Evolutionary conservation across 2,888 invertebrate species (phyloP), one percentile per base, ranked within the genome.

Genomic region (Schrankia costaestrigalis): DNA sequence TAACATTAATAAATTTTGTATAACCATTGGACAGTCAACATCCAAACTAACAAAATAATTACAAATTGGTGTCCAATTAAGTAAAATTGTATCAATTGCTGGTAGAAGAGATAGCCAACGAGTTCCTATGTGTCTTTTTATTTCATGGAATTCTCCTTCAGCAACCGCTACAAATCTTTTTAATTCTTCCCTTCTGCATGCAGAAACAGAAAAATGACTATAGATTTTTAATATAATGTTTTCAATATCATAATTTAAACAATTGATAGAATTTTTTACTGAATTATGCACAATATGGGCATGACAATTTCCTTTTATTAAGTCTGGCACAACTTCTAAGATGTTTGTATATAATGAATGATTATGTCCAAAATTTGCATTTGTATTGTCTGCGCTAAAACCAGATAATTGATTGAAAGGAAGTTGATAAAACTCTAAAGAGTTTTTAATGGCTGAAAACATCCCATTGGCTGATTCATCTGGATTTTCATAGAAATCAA

Each of bases 301-400:
- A 47, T 55, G 56, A 49, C 55, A 57, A 37, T 56, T 56, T 1
- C 56, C 57, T 32, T 31, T 59, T 52, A 19, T 48, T 5, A 44
- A 30, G 33, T 48, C 19, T 9, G 58, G 51, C 8, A 52, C 48
- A 7, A 43, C 28, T 11, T 45, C 9, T 49, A 22, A 21, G 9
- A 59, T 56, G 35, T 57, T 58, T 29, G 39, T 57, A 11, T 21
- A 60, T 27, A 57, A 45, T n/a, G 52, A 61, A 31, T 56, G 53
- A 27, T 58, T 9, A 11, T 41, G 14, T 3, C 47, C 52, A 58
- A 62, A 66, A 63, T 66, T 66, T n/a, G 62, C 46, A 55, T 67
- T 69, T 4, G 41, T 45, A 42, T 67, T 64, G 31, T 66, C 63
- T 30, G 65, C 66, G 53, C 66, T 70, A 7, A 69, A 27, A 2